Conservation (phyloP, 2,113 vertebrate genomes). For the Acanthochromis polyacanthus region DNA sequence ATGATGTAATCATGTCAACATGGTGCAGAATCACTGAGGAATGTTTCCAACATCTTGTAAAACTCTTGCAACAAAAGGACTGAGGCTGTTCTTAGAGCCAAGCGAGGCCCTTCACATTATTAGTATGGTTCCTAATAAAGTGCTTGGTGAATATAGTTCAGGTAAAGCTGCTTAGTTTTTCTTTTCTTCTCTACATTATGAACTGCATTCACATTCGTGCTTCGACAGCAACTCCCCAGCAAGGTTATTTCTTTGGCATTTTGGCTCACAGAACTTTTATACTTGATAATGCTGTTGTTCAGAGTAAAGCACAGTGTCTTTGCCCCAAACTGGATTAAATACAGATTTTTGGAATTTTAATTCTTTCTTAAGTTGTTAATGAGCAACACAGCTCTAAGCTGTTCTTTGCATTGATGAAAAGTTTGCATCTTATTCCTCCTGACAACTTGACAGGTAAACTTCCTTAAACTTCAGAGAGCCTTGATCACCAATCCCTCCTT, state of each 20-base stretch:
- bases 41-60: not conserved
- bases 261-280: slow-evolving; percentile 15
- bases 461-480: not conserved
- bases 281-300: slow-evolving; percentile 20
- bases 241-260: slow-evolving; percentile 23
- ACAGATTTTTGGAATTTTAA: not conserved
- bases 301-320: not conserved
- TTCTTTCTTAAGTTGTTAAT: slow-evolving; percentile 8
- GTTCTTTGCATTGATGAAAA: not conserved
- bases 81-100: not conserved
- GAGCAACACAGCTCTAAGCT: not conserved
- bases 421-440: not conserved
- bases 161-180: slow-evolving; percentile 21
- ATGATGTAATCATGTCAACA: not conserved
- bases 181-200: slow-evolving; percentile 9
- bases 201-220: slow-evolving; percentile 22
- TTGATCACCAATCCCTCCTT: not conserved
- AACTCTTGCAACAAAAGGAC: not conserved
- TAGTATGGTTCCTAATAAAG: not conserved
- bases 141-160: slow-evolving; percentile 3
- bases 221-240: slow-evolving; percentile 20
- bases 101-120: not conserved
- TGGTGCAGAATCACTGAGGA: not conserved
- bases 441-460: slow-evolving; percentile 22
- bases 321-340: slow-evolving; percentile 32